Percentiles rank a stretch among this genome's conserved stretches.
Evolutionary conservation across 1,140 invertebrate species (phyloP).

Genomic region (Lucilia sericata): DNA sequence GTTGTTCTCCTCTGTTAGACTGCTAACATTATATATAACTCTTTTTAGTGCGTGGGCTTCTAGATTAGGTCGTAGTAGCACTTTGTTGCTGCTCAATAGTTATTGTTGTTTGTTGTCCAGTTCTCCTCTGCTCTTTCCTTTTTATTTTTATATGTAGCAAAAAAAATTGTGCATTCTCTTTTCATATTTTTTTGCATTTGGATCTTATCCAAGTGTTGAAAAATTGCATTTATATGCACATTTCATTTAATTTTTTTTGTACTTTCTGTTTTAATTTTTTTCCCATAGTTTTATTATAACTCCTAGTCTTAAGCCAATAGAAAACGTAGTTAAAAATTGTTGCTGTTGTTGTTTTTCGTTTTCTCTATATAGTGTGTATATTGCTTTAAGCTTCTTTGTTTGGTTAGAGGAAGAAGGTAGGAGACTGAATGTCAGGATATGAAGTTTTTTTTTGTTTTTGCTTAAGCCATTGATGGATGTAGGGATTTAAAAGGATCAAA

Average conservation of each 20-base stretch:
- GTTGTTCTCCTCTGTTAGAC: not conserved
- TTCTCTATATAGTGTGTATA: not conserved
- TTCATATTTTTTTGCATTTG: not conserved
- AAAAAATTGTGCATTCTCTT: not conserved
- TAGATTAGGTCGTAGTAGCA: not conserved
- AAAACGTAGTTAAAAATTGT: slow-evolving; percentile 22
- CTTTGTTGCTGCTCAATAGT: not conserved
- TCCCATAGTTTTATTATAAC: not conserved
- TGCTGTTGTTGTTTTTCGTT: not conserved
- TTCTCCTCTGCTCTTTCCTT: not conserved
- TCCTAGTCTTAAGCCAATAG: slow-evolving; percentile 40
- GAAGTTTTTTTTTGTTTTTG: not conserved
- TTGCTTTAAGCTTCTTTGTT: not conserved
- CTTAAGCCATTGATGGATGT: slow-evolving; percentile 34
- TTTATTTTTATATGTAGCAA: not conserved
- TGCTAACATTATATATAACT: not conserved
- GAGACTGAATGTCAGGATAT: not conserved
- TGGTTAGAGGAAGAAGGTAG: not conserved
- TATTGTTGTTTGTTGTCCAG: not conserved
- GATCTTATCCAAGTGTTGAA: slow-evolving; percentile 19
- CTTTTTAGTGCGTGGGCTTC: slow-evolving; percentile 3
- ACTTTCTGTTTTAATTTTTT: not conserved
- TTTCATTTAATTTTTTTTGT: not conserved
- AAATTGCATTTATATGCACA: slow-evolving; percentile 42
- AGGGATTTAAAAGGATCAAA: slow-evolving; percentile 32